phyloP scores from a whole-genome alignment of 1,140 invertebrate genomes.

The Megalonaias nervosa region DNA sequence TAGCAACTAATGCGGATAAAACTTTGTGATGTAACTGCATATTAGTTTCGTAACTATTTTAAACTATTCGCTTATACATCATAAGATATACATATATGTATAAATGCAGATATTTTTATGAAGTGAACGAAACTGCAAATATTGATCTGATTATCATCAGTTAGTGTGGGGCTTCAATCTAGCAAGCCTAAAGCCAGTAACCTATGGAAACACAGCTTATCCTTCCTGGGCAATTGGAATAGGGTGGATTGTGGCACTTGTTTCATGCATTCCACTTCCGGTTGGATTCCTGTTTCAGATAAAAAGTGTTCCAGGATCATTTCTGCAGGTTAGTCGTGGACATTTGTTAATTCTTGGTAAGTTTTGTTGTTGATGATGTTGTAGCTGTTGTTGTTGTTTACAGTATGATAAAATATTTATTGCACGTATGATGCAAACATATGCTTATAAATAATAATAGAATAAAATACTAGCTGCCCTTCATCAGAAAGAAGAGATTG shows the following conservation, averaged over 20 bases:
- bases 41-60: not conserved
- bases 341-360: too few species aligned
- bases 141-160: constrained; percentile 39
- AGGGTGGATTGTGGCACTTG: constrained; percentile 59
- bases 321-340: constrained; percentile 44
- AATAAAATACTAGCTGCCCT: too few species aligned
- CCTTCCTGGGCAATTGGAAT: constrained; percentile 61
- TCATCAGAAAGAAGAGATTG: too few species aligned
- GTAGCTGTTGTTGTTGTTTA: too few species aligned
- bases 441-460: too few species aligned
- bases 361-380: too few species aligned
- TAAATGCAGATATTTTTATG: not conserved
- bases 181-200: constrained; percentile 54
- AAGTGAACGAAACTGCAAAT: not conserved
- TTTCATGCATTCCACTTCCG: constrained; percentile 61
- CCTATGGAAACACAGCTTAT: constrained; percentile 58
- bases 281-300: constrained; percentile 52
- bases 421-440: too few species aligned
- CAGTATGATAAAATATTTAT: too few species aligned
- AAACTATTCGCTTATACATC: not conserved
- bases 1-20: not conserved
- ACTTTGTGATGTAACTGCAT: not conserved
- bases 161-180: constrained; percentile 64
- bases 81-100: not conserved
- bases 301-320: constrained; percentile 41